These are phyloP conservation scores for Eulemur coronatus DNA, from an alignment of 2,797 vertebrate species.

Conservation along the genomic window DNA sequence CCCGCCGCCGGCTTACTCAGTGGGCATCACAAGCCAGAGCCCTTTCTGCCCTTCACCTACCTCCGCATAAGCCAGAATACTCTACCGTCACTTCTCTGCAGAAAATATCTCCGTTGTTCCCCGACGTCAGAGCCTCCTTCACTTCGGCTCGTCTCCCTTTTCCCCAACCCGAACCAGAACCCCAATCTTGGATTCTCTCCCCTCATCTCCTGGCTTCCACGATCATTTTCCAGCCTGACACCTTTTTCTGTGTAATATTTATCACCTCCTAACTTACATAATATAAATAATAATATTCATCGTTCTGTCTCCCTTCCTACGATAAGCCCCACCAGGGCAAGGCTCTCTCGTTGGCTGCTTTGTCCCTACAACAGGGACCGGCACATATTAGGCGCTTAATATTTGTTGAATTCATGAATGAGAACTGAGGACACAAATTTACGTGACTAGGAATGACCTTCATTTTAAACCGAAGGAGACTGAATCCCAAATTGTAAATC, in stretches of 20 bases:
- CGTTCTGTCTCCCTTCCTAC: neutral
- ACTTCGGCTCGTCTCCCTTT: neutral
- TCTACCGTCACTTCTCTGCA: neutral
- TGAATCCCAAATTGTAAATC: neutral
- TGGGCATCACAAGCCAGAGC: neutral
- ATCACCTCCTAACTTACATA: neutral
- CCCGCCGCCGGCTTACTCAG: neutral
- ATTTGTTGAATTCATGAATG: constrained; percentile 3
- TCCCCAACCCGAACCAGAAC: neutral
- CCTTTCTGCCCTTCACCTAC: neutral
- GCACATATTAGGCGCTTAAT: neutral
- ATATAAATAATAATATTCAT: neutral
- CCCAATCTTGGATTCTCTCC: neutral
- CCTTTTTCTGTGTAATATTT: neutral
- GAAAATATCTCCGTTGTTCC: neutral
- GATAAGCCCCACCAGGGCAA: neutral
- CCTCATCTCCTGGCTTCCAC: neutral
- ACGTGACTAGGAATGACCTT: neutral
- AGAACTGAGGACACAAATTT: neutral
- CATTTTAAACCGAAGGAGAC: neutral
- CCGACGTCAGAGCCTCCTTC: neutral
- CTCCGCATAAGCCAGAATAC: neutral
- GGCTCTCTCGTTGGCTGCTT: neutral
- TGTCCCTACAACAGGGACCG: neutral
- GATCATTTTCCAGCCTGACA: neutral